phyloP scores from a whole-genome alignment of 2,888 invertebrate species.

The Phrixothrix hirtus region DNA sequence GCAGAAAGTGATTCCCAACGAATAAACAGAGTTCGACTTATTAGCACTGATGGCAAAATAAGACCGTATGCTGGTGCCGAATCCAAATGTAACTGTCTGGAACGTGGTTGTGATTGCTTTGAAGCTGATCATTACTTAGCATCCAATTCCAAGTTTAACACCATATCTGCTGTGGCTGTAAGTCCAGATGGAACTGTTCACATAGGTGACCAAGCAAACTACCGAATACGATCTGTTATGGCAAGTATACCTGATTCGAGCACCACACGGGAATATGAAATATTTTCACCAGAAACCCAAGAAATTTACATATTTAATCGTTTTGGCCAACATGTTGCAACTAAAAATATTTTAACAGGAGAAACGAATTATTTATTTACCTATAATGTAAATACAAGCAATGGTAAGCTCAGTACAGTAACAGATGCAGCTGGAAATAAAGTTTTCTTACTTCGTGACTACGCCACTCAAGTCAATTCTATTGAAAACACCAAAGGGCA shows the following conservation, averaged over 20 bases:
- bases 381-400: conserved; percentile 95
- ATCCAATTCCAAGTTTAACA: conserved; percentile 91
- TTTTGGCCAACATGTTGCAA: conserved; percentile 93
- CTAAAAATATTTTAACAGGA: conserved; percentile 92
- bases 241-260: conserved; percentile 88
- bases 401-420: conserved; percentile 91
- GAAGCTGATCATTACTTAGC: conserved; percentile 91
- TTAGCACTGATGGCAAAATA: conserved; percentile 92
- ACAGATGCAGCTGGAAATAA: conserved; percentile 92
- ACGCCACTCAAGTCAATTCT: conserved; percentile 87
- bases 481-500: conserved; percentile 94
- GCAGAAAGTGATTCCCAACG: conserved; percentile 96
- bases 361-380: conserved; percentile 92
- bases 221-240: conserved; percentile 84
- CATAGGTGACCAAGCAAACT: conserved; percentile 93
- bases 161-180: conserved; percentile 89
- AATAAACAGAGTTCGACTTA: conserved; percentile 87
- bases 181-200: conserved; percentile 94
- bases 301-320: conserved; percentile 92
- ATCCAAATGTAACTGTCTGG: conserved; percentile 90
- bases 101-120: conserved; percentile 89
- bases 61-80: conserved; percentile 93
- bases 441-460: conserved; percentile 80
- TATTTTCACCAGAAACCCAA: conserved; percentile 93
- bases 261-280: conserved; percentile 84